Base-by-base conservation (phyloP, 2,888 invertebrate genomes). In the Macrophya annulata region DNA sequence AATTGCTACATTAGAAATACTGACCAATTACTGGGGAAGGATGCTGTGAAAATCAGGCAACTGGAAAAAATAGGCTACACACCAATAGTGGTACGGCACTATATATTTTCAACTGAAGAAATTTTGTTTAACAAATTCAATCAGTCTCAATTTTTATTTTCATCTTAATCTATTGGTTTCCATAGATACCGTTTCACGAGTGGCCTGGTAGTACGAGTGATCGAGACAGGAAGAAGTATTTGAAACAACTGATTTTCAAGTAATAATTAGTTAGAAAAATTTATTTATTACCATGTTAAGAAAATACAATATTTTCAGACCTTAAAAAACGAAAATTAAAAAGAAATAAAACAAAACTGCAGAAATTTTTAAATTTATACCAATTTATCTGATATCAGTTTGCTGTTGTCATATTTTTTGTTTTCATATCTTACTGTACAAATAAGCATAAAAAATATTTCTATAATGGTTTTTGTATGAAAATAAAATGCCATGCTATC, bases 31-130 rank as follows among this genome's bases (percentile, higher is more conserved):
- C 94, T 95, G 65, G 97, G 97, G 15, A 93, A 94, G 31, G 94
- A 95, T 86, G 89, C 93, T n/a, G 93, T 95, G 90, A 97, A 97
- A 93, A 87, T 96, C 17, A 94, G 95, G 85, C 97, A 97, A 89
- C 93, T 97, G 25, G 90, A 93, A 88, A 91, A 94, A 82, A 91
- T 97, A 74, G 94, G 94, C 68, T 94, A 93, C 84, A 90, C 86
- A 17, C 92, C 94, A 17, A 85, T 92, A 84, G 48, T 91, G 87
- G 93, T 93, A 87, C 86, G 90, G 88, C 25, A 82, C 31, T 31
- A 31, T 62, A n/a, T 40, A 72, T 83, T 74, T 43, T 21, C 76
- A 6, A 62, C 17, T 51, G 43, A 25, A 43, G 85, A 91, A 90
- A 87, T 91, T 17, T 86, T 88, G 31, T 92, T 92, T 92, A 88